phyloP scores from a whole-genome alignment of 2,888 invertebrate genomes.

The Nebria salina region DNA sequence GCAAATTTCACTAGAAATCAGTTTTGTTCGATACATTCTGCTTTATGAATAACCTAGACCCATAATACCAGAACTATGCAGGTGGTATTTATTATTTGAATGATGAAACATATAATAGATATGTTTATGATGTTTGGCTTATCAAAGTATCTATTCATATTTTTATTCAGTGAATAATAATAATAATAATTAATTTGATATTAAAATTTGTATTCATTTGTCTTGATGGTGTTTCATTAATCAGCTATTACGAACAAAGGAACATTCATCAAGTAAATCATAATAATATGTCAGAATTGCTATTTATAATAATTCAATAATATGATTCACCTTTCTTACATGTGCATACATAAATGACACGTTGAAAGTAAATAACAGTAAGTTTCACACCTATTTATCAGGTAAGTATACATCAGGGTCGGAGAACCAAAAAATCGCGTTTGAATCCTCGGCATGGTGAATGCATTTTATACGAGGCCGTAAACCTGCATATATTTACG shows the following conservation, averaged over 20 bases:
- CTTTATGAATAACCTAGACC: too few species aligned
- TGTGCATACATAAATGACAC: neutral
- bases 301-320: slow-evolving; percentile 1
- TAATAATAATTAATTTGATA: neutral
- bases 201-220: neutral
- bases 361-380: neutral
- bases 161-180: neutral
- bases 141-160: neutral
- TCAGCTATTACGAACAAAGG: neutral
- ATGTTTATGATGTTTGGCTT: neutral
- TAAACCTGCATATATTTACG: slow-evolving; percentile 36
- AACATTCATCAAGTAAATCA: neutral
- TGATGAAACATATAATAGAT: neutral
- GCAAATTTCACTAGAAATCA: too few species aligned
- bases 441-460: neutral
- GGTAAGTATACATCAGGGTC: slow-evolving; percentile 5
- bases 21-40: too few species aligned
- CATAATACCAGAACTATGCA: neutral
- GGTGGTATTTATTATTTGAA: neutral
- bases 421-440: slow-evolving; percentile 13
- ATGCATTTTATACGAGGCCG: slow-evolving; percentile 21
- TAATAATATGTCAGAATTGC: neutral
- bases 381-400: neutral
- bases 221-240: neutral
- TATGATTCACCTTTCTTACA: neutral